phyloP scores from a whole-genome alignment of 2,888 invertebrate species.

The Plemyria rubiginata region DNA sequence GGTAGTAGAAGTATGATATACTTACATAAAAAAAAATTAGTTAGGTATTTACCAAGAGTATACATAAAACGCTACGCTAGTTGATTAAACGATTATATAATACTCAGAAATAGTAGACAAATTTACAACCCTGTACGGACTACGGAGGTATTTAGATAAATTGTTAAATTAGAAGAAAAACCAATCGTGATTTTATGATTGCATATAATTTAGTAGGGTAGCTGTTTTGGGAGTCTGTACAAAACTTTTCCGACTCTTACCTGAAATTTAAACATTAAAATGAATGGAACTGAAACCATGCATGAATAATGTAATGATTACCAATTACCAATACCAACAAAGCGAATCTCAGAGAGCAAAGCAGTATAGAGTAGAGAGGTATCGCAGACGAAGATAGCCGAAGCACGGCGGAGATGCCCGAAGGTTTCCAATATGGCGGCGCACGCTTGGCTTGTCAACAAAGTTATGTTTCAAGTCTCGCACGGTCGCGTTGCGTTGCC shows the following conservation, averaged over 20 bases:
- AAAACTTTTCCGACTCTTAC: constrained; percentile 1
- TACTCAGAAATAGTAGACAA: no score
- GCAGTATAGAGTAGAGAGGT: constrained; percentile 39
- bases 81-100: no score
- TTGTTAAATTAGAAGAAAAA: no score
- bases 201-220: neutral
- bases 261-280: constrained; percentile 7
- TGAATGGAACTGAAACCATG: constrained; percentile 9
- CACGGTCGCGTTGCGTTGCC: constrained; percentile 52
- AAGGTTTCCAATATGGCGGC: constrained; percentile 74
- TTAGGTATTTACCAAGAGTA: no score
- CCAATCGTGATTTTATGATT: no score
- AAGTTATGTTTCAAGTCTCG: constrained; percentile 61
- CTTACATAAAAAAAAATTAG: no score
- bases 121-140: no score
- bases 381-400: constrained; percentile 54
- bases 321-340: constrained; percentile 31
- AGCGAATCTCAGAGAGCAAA: constrained; percentile 36
- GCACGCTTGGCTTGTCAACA: constrained; percentile 77
- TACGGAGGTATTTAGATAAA: no score
- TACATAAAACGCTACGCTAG: no score
- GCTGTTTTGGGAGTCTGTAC: neutral
- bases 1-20: no score
- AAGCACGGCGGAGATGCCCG: constrained; percentile 64
- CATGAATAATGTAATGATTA: constrained; percentile 23